These are phyloP conservation scores for Steatornis caripensis DNA, from an alignment of 2,113 vertebrate species.

Conservation along the genomic window DNA sequence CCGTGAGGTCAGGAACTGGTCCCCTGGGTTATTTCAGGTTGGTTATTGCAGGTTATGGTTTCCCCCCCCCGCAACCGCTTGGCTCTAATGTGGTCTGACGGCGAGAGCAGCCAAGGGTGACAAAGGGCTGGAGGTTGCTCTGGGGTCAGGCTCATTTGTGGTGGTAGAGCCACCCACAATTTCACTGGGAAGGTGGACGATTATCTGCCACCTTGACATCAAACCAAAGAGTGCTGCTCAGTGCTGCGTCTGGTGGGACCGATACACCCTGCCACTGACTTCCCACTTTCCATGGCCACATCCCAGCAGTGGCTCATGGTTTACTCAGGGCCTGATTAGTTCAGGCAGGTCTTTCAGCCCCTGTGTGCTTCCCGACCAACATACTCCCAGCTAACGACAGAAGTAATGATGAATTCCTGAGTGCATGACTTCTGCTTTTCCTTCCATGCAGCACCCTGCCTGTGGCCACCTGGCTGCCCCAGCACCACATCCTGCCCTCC, in stretches of 20 bases:
- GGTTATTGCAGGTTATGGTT: conserved; percentile 29
- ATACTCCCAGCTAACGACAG: neutral
- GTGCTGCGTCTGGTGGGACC: neutral
- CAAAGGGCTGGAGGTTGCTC: neutral
- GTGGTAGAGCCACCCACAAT: neutral
- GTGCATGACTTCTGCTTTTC: neutral
- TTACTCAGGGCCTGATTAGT: neutral
- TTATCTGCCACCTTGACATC: neutral
- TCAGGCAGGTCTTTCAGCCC: neutral
- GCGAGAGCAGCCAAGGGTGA: conserved; percentile 30
- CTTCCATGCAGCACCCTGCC: neutral
- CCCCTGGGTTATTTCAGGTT: conserved; percentile 18
- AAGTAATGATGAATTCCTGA: neutral
- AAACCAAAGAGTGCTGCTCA: neutral
- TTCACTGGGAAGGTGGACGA: neutral
- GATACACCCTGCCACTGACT: too few species aligned
- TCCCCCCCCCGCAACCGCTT: neutral
- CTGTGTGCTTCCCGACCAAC: rapidly evolving
- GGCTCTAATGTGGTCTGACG: neutral
- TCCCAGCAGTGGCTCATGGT: neutral
- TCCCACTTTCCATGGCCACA: neutral
- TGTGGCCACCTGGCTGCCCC: neutral
- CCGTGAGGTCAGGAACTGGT: neutral
- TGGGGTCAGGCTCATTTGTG: neutral
- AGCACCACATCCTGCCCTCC: neutral